Evolutionary conservation across 2,113 vertebrate genomes (phyloP), one percentile per base, ranked within the genome.

Genomic region (Lipophrys pholis): DNA sequence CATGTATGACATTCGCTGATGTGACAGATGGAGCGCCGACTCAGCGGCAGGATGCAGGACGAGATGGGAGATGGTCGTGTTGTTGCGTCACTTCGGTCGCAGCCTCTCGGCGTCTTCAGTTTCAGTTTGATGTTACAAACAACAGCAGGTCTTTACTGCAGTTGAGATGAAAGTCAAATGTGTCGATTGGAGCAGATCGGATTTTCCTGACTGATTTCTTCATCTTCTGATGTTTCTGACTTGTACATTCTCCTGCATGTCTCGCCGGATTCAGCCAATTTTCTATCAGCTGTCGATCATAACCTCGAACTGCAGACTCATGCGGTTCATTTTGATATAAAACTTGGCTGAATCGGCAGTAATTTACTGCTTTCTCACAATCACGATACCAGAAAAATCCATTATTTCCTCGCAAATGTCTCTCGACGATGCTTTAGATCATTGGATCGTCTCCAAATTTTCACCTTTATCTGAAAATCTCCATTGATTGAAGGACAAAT

Each of bases 211-310:
- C 9, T 39, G 6, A n/a, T 16, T 62, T 64, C 7, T 39, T 48
- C 0, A 15, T 63, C 30, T 36, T 51, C 11, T 60, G 3, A 40
- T 15, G 30, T 59, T 10, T 59, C 54, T 8, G 30, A 45, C n/a
- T 45, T 45, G 8, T 57, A 39, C 70, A 4, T 17, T 8, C 57
- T n/a, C 56, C 50, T 6, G n/a, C 11, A 0, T 6, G 11, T 51
- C 51, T 46, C 16, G 8, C 39, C 71, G 8, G 71, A 54, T 80
- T 79, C 57, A 79, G 71, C 52, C 65, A 69, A 12, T 8, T 36
- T 15, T 2, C 14, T 12, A 10, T 7, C 17, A 6, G 7, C 17
- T 49, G n/a, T 0, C 14, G 12, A 38, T 6, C 12, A 40, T 10
- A 56, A 46, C 17, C 7, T 55, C 40, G 36, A 38, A 14, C 4